Percentiles rank a stretch among this genome's conserved stretches.
phyloP scores from a whole-genome alignment of 2,797 vertebrate genomes.

The Rallus crepitans region DNA sequence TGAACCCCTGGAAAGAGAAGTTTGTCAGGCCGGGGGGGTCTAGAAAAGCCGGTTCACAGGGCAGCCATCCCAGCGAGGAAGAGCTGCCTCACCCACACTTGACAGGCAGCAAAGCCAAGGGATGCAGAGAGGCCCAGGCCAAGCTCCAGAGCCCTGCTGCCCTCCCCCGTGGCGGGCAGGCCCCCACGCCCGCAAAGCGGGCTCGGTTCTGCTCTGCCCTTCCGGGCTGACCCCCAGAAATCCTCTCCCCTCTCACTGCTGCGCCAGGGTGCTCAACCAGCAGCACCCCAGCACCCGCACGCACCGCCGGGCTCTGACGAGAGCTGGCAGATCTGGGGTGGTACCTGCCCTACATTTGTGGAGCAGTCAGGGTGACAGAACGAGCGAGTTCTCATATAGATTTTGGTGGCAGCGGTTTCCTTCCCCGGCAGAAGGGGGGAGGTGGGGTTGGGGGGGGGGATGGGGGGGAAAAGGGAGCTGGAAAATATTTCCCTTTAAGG shows the following conservation, averaged over 20 bases:
- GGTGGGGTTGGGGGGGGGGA: too few species aligned
- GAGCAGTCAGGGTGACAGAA: slow-evolving; percentile 21
- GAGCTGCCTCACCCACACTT: background rate
- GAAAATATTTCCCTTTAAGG: background rate
- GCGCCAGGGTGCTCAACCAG: background rate
- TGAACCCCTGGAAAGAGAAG: too few species aligned
- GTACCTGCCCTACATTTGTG: slow-evolving; percentile 55
- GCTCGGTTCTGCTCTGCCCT: background rate
- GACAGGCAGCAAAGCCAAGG: accelerated
- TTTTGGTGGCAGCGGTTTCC: background rate
- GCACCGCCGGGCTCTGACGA: background rate
- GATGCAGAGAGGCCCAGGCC: background rate
- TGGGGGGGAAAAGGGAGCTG: background rate
- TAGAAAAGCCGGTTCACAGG: accelerated
- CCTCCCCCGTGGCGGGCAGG: accelerated
- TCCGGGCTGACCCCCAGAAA: accelerated
- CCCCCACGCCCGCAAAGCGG: accelerated
- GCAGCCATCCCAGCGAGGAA: background rate
- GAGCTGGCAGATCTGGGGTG: slow-evolving; percentile 59
- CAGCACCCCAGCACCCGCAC: background rate
- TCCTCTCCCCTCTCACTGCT: too few species aligned
- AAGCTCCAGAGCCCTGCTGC: background rate
- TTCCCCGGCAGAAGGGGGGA: background rate
- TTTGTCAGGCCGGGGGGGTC: too few species aligned
- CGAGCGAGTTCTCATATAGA: slow-evolving; percentile 48